A percentile compares a stretch with the other conserved stretches of the same genome.
Conservation (phyloP, 2,113 vertebrate species). For the Empidonax alnorum region DNA sequence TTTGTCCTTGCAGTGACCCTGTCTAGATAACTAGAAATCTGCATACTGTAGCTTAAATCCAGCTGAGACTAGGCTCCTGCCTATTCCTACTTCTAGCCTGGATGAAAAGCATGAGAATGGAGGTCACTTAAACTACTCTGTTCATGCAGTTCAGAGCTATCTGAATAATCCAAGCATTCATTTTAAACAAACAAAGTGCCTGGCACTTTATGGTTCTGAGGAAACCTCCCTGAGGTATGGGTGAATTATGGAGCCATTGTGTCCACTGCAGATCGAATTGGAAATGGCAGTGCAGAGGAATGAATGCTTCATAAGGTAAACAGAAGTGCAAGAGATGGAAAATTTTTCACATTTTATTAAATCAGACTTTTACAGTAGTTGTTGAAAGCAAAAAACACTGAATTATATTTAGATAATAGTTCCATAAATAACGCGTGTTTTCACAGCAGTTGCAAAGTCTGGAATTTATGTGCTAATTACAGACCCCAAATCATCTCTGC, state of each 20-base stretch:
- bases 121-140: not conserved
- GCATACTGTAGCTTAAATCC: not conserved
- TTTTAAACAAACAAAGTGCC: constrained; percentile 43
- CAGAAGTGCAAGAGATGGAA: constrained; percentile 18
- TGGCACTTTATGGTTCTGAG: constrained; percentile 1
- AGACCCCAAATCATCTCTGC: constrained; percentile 71
- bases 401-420: constrained; percentile 73
- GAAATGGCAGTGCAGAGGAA: not conserved
- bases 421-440: constrained; percentile 74
- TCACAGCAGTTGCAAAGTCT: constrained; percentile 68
- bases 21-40: not conserved
- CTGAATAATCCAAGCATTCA: constrained; percentile 31
- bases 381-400: constrained; percentile 64
- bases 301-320: constrained; percentile 29
- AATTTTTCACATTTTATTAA: constrained; percentile 71
- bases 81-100: not conserved
- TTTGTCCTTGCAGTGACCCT: not conserved
- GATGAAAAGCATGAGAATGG: not conserved
- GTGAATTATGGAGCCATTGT: not conserved
- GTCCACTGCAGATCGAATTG: not conserved
- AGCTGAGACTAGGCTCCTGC: not conserved
- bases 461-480: constrained; percentile 72
- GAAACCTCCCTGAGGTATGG: constrained; percentile 11
- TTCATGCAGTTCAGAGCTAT: not conserved
- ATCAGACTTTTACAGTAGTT: constrained; percentile 63